Evolutionary conservation across 2,888 invertebrate genomes (phyloP), one percentile per base, ranked within the genome.

Genomic region (Resseliella maxima): DNA sequence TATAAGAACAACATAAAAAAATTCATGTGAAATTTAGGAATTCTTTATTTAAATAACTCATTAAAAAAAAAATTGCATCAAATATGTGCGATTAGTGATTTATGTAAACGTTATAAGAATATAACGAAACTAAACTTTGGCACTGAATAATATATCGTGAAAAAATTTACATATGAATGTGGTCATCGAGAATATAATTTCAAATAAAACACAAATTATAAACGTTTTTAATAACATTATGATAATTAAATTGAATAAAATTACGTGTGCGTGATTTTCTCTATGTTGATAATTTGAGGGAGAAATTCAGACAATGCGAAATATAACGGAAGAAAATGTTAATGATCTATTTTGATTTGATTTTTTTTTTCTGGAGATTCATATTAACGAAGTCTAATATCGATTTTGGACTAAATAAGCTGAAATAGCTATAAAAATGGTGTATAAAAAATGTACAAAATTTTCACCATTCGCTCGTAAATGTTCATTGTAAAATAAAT

Each of bases 81-180:
- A 72, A 31, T 72, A 72, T 72, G 31, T 31, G 72, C n/a, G 27
- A 72, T 72, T 31, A 59, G 59, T 59, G 59, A 24, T 27, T 59
- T 59, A 24, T 50, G 21, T 50, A 50, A 21, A 50, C 50, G 21
- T 50, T 50, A 59, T 24, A 59, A 27, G 18, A 2, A 24, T 15
- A 72, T 72, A 72, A 72, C 10, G 72, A 72, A 72, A 72, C 31
- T 15, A 24, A 24, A 27, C 72, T 72, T 72, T 72, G 72, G 72
- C 72, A 72, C 72, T 72, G 31, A 31, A 72, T 12, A 41, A 41
- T 72, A 72, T 24, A n/a, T n/a, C 27, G 5, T n/a, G n/a, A n/a
- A 72, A 12, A 72, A 3, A 12, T 59, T n/a, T 24, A 2, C 3
- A 24, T 21, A 41, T 8, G 12, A 41, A 50, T 15, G 8, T 50